A percentile compares a stretch with the other conserved stretches of the same genome.
These are phyloP conservation scores for Diachasmimorpha longicaudata DNA, from an alignment of 1,140 invertebrate species.

Conservation along the genomic window DNA sequence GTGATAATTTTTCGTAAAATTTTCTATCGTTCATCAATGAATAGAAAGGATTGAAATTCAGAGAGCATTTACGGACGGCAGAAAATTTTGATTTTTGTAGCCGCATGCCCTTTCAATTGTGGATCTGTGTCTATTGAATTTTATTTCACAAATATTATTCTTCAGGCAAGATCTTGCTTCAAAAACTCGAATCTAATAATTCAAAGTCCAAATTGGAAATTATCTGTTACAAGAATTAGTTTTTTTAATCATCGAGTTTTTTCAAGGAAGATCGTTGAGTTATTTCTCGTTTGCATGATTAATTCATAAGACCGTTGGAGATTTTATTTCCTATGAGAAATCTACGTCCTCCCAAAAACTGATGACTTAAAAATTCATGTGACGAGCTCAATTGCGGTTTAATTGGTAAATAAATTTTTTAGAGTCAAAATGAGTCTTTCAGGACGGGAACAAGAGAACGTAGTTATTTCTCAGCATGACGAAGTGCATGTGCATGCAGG, in stretches of 20 bases:
- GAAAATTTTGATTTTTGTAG: neutral
- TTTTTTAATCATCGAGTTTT: neutral
- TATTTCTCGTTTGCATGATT: slow-evolving; percentile 19
- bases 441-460: neutral
- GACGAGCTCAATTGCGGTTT: too few relatives aligned
- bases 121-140: slow-evolving; percentile 24
- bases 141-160: slow-evolving; percentile 9
- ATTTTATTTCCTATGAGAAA: slow-evolving; percentile 10
- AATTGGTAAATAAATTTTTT: too few relatives aligned
- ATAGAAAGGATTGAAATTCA: neutral
- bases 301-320: neutral
- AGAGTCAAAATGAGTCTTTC: too few relatives aligned
- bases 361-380: neutral
- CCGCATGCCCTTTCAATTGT: slow-evolving; percentile 12
- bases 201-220: neutral
- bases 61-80: neutral
- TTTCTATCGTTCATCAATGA: slow-evolving; percentile 18
- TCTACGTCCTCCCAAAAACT: neutral
- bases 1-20: neutral
- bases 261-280: neutral
- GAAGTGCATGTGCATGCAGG: slow-evolving; percentile 53
- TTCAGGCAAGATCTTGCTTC: neutral
- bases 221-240: neutral
- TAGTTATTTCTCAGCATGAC: slow-evolving; percentile 30
- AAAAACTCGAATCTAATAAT: neutral